Conservation (phyloP, 2,113 vertebrate genomes). For the Campylomormyrus tamandua region DNA sequence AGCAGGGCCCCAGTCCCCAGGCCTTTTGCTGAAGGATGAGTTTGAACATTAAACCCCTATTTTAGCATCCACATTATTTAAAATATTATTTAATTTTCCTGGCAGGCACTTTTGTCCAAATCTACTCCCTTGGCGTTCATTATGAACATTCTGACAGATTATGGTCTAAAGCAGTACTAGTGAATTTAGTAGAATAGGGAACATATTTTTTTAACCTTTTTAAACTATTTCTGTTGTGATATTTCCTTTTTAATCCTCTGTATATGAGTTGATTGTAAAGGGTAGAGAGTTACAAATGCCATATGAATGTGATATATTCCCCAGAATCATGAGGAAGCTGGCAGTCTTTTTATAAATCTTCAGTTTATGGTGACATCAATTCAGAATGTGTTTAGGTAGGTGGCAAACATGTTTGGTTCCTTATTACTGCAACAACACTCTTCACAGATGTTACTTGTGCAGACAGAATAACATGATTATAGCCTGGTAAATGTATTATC, state of each 20-base stretch:
- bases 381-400: background rate
- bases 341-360: background rate
- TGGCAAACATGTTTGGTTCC: slow-evolving; percentile 35
- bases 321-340: slow-evolving; percentile 45
- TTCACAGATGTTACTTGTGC: background rate
- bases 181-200: background rate
- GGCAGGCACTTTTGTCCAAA: background rate
- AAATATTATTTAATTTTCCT: background rate
- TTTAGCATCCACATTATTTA: background rate
- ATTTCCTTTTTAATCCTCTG: background rate
- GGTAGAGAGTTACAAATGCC: background rate
- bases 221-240: background rate
- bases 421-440: background rate
- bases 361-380: slow-evolving; percentile 33
- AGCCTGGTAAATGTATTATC: background rate
- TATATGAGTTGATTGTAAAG: background rate
- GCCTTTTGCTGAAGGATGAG: slow-evolving; percentile 48
- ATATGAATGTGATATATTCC: slow-evolving; percentile 33
- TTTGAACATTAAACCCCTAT: background rate
- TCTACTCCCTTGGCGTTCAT: slow-evolving; percentile 15
- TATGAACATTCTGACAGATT: background rate
- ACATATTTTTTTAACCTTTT: background rate
- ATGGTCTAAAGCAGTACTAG: background rate
- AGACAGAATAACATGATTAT: background rate
- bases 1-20: slow-evolving; percentile 53